Evolutionary conservation across 2,797 vertebrate genomes (phyloP).

Genomic region (Arctocebus calabarensis): DNA sequence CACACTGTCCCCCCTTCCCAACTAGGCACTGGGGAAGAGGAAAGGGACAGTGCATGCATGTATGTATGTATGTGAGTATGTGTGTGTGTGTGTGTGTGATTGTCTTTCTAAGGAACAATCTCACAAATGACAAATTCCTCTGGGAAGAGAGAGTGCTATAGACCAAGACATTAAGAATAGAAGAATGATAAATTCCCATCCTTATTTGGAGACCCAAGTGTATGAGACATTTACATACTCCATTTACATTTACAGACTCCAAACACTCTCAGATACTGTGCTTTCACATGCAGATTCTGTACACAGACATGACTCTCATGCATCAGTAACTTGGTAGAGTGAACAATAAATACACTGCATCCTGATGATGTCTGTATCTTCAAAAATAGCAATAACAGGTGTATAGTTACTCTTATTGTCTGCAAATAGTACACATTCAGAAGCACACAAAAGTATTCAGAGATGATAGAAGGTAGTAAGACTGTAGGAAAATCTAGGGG

Average conservation of each 20-base stretch:
- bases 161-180: background rate
- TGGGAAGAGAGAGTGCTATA: background rate
- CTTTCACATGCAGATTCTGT: background rate
- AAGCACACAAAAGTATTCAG: background rate
- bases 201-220: background rate
- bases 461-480: background rate
- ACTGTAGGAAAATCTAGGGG: background rate
- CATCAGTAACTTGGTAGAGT: background rate
- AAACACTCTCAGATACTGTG: background rate
- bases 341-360: background rate
- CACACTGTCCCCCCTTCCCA: background rate
- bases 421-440: background rate
- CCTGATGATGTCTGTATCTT: background rate
- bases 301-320: rapidly evolving
- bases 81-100: background rate
- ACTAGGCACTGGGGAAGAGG: background rate
- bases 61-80: background rate
- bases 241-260: background rate
- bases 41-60: background rate
- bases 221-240: background rate
- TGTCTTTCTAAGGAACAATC: background rate
- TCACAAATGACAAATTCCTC: background rate
- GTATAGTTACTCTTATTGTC: background rate
- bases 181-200: background rate
- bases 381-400: background rate